Evolutionary conservation across 2,797 vertebrate genomes (phyloP), one percentile per base, ranked within the genome.

Genomic region (Craterocephalus amniculus): DNA sequence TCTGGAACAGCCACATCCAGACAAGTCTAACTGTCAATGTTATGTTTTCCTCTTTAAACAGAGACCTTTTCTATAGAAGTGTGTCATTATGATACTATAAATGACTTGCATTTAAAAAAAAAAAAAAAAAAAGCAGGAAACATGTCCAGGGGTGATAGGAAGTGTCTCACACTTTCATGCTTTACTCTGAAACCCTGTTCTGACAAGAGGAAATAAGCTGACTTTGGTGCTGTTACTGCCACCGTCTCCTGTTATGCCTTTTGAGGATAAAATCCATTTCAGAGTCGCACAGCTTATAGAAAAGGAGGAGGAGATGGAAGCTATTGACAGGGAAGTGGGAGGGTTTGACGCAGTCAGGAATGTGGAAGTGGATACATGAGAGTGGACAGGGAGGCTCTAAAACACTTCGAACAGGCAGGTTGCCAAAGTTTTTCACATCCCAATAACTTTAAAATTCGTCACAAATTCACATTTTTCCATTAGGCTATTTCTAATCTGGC

Each of bases 281-380:
- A 22, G 1, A 76, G 51, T 27, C 0, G 4, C 14, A 7, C 45
- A 48, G 45, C 1, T 2, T 12, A 8, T 58, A n/a, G n/a, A n/a
- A n/a, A n/a, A n/a, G n/a, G n/a, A n/a, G 63, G 38, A 12, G 38
- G 35, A 14, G 57, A 59, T 70, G 56, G 58, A 52, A 62, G 48
- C n/a, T n/a, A 57, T 29, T 27, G 51, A 55, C 40, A 55, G 62
- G 22, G 59, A 75, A 64, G 67, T 55, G 67, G 85, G 77, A 74
- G 63, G 66, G 63, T 73, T 29, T 73, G 63, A 26, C 36, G 45
- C 0, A 0, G 31, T 54, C 64, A 83, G 85, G 89, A 91, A 90
- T 85, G 86, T 85, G 84, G 71, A 79, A 74, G 64, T 60, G 83
- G 74, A 88, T 67, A 66, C 1, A 26, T 1, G 0, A 79, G 68